Evolutionary conservation across 2,888 invertebrate genomes (phyloP).

Genomic region (Homarus gammarus): DNA sequence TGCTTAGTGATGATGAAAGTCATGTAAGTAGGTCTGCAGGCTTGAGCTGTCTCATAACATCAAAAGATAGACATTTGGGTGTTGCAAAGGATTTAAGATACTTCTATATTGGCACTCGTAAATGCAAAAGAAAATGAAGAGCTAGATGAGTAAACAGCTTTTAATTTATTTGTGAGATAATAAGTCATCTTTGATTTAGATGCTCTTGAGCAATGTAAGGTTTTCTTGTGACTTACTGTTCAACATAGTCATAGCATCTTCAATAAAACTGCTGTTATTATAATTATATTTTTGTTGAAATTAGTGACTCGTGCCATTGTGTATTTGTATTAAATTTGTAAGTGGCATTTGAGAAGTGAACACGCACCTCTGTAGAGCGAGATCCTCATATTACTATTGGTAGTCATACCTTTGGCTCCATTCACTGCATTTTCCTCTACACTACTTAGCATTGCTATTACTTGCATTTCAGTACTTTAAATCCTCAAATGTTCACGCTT

Average conservation of each 20-base stretch:
- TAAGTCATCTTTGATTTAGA: too few relatives aligned
- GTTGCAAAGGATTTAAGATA: too few relatives aligned
- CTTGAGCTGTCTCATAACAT: neutral
- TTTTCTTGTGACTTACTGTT: too few relatives aligned
- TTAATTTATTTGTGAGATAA: too few relatives aligned
- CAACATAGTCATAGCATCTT: too few relatives aligned
- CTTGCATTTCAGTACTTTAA: neutral
- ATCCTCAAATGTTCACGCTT: neutral
- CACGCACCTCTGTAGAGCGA: neutral
- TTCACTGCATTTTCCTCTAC: constrained; percentile 22
- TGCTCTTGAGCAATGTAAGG: too few relatives aligned
- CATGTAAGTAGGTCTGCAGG: neutral
- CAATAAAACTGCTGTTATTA: too few relatives aligned
- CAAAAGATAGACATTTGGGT: neutral
- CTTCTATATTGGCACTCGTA: neutral
- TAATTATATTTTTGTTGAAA: too few relatives aligned
- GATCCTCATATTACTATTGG: neutral
- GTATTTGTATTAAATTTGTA: neutral
- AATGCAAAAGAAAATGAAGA: neutral
- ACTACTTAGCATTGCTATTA: constrained; percentile 1
- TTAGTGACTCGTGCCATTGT: neutral
- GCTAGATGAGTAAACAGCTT: too few relatives aligned
- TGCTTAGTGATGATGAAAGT: neutral
- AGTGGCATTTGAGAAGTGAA: neutral
- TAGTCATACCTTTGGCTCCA: constrained; percentile 2